These are phyloP conservation scores for Ophion ellenae DNA, from an alignment of 2,888 invertebrate species.

Conservation along the genomic window DNA sequence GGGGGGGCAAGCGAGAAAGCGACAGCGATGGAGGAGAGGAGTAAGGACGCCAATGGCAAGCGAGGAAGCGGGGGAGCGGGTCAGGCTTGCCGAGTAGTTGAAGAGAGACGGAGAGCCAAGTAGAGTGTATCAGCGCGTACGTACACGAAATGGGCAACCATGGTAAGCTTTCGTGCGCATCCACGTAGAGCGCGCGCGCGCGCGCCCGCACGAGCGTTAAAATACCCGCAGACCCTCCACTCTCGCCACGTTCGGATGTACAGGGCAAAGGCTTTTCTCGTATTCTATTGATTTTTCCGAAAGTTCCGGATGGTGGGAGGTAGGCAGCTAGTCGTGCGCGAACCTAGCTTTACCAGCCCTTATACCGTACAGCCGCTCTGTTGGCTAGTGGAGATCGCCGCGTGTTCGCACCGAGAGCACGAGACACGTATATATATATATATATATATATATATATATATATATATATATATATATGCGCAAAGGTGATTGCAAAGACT, in stretches of 20 bases:
- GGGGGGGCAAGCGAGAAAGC: not conserved
- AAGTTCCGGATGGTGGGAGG: conserved; percentile 84
- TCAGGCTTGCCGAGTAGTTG: conserved; percentile 43
- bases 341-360: conserved; percentile 63
- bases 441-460: not conserved
- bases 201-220: conserved; percentile 45
- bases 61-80: conserved; percentile 6
- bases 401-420: conserved; percentile 64
- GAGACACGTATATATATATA: conserved; percentile 35
- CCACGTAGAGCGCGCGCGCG: conserved; percentile 27
- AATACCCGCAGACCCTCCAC: conserved; percentile 70
- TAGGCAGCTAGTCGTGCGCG: conserved; percentile 76
- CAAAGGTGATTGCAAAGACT: conserved; percentile 51
- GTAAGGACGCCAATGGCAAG: not conserved
- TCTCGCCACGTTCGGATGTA: conserved; percentile 67
- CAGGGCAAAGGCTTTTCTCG: conserved; percentile 83
- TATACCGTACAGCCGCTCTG: conserved; percentile 60
- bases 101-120: conserved; percentile 60
- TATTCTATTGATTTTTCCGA: conserved; percentile 88
- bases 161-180: conserved; percentile 53
- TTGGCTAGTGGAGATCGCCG: conserved; percentile 63
- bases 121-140: conserved; percentile 4
- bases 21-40: not conserved
- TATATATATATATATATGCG: conserved; percentile 12
- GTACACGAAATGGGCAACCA: conserved; percentile 52